Evolutionary conservation across 2,797 vertebrate genomes (phyloP), one percentile per base, ranked within the genome.

Genomic region (Phalloptychus januarius): DNA sequence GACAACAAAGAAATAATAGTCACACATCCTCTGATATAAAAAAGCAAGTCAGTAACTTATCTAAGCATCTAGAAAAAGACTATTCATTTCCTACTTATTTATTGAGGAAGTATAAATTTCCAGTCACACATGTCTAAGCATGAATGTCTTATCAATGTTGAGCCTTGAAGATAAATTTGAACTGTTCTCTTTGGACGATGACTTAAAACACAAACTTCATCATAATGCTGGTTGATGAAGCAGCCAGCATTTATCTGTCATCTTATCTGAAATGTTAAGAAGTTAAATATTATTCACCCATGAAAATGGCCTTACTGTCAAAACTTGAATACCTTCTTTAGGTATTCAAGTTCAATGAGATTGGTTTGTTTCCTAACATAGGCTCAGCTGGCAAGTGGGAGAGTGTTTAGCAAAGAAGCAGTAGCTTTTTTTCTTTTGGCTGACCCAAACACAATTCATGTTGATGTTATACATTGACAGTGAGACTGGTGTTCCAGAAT

Each of bases 1-100:
- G 31, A 36, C 23, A 58, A 76, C 81, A 46, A 70, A 56, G 8
- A 82, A 79, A 80, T 42, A 73, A 31, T 23, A 73, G 67, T 25
- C 33, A 28, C 71, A 15, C 46, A 65, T 67, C 45, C 44, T 81
- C 18, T 72, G 84, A 81, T 28, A 20, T 42, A 58, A n/a, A 44
- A 38, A 28, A 58, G 50, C 13, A 20, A 36, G 20, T 45, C 40
- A 58, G 25, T 31, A 7, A 50, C 20, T 20, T 13, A 36, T 23
- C 33, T 23, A 23, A 72, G 23, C 4, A 20, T 50, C 31, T 36
- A 72, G 70, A 20, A 20, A 48, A 48, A 33, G 4, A 42, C 23
- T 42, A 25, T 2, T 52, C 20, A 52, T 52, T 52, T 52, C 50
- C 23, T 10, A 25, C 50, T 25, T 7, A 52, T 52, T 23, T 52